These are phyloP conservation scores for Toxostoma redivivum DNA, from an alignment of 2,113 vertebrate species.

Conservation along the genomic window DNA sequence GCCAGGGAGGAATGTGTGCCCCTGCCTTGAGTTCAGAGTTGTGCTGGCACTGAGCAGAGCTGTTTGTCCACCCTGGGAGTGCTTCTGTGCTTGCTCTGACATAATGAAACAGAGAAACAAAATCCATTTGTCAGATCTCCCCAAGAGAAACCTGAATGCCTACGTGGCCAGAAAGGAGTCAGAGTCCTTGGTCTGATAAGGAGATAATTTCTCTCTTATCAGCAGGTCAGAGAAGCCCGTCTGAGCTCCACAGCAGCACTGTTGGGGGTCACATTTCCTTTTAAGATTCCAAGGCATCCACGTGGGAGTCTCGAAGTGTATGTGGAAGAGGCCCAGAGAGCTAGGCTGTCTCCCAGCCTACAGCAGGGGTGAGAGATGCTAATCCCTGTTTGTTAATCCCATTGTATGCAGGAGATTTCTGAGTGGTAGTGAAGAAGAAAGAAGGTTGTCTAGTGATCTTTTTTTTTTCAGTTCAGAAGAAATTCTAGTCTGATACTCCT, in stretches of 20 bases:
- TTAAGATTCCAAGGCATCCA: not conserved
- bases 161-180: accelerated
- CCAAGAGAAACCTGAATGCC: not conserved
- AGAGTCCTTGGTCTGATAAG: not conserved
- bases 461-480: not conserved
- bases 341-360: not conserved
- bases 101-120: not conserved
- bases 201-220: not conserved
- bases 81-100: not conserved
- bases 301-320: not conserved
- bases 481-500: not conserved
- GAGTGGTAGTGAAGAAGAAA: not conserved
- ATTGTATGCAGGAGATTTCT: not conserved
- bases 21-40: not conserved
- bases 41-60: accelerated
- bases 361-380: not conserved
- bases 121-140: not conserved
- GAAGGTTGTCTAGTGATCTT: not conserved
- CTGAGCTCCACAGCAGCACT: not conserved
- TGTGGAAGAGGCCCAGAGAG: not conserved
- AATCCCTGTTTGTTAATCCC: slow-evolving; percentile 13
- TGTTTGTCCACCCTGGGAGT: not conserved
- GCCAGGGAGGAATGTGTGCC: not conserved
- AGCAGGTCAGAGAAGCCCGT: not conserved
- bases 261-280: not conserved